Percentiles rank a stretch among this genome's conserved stretches.
Evolutionary conservation across 1,140 invertebrate species (phyloP).

Genomic region (Drosophila subpulchrella): DNA sequence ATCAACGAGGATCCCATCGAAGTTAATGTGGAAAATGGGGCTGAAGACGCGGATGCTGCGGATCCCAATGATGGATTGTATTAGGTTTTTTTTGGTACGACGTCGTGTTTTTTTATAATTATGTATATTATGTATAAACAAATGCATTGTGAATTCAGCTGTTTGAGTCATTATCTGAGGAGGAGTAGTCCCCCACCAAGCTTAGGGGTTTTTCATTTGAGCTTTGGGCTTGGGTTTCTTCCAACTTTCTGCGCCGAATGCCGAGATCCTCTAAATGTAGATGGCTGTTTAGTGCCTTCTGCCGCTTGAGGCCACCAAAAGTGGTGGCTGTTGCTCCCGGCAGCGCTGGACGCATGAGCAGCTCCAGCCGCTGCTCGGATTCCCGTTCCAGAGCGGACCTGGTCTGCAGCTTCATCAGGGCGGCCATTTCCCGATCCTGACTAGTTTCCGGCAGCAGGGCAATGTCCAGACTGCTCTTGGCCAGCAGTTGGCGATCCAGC

Average conservation of each 20-base stretch:
- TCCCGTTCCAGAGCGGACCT: slow-evolving; percentile 85
- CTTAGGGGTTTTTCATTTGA: slow-evolving; percentile 36
- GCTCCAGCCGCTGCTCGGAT: slow-evolving; percentile 85
- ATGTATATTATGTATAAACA: slow-evolving; percentile 25
- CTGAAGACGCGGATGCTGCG: neutral
- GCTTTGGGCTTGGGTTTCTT: neutral
- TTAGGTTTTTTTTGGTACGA: slow-evolving; percentile 2
- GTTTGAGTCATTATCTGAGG: slow-evolving; percentile 51
- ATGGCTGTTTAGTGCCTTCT: slow-evolving; percentile 84
- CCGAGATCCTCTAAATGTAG: slow-evolving; percentile 72
- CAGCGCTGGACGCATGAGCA: slow-evolving; percentile 86
- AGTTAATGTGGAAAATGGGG: neutral
- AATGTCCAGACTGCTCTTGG: slow-evolving; percentile 92
- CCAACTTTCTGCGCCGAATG: slow-evolving; percentile 57
- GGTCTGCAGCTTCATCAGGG: slow-evolving; percentile 89
- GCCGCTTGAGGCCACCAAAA: slow-evolving; percentile 86
- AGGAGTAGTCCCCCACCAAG: slow-evolving; percentile 68
- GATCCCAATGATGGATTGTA: slow-evolving; percentile 49
- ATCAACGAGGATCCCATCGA: slow-evolving; percentile 8
- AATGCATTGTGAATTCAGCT: slow-evolving; percentile 7
- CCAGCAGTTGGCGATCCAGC: slow-evolving; percentile 90
- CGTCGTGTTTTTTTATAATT: slow-evolving; percentile 23
- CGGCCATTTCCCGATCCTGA: slow-evolving; percentile 92
- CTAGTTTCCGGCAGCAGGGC: slow-evolving; percentile 90
- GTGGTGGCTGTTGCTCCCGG: slow-evolving; percentile 86